These are phyloP conservation scores for Pseudomyrmex pallidus DNA, from an alignment of 1,140 invertebrate species.

Conservation along the genomic window DNA sequence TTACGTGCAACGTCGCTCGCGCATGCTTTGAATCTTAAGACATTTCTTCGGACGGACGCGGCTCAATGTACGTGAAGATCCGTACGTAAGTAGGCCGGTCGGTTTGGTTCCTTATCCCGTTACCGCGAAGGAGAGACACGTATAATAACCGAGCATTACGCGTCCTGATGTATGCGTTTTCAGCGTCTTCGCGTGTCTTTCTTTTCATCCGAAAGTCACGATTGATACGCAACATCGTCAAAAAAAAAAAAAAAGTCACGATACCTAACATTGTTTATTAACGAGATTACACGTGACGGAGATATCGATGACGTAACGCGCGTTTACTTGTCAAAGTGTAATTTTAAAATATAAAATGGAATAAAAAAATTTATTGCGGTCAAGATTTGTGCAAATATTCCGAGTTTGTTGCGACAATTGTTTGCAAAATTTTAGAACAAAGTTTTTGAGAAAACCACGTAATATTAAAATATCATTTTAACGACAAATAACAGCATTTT, in stretches of 20 bases:
- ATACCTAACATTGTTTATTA: too few relatives aligned
- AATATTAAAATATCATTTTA: too few relatives aligned
- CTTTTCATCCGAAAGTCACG: background rate
- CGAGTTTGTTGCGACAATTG: too few relatives aligned
- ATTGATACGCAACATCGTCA: conserved; percentile 1
- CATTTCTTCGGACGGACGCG: conserved; percentile 62
- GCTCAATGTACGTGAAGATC: conserved; percentile 68
- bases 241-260: background rate
- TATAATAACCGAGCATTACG: conserved; percentile 77
- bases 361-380: too few relatives aligned
- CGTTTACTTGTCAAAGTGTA: too few relatives aligned
- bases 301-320: too few relatives aligned
- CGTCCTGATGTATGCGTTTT: conserved; percentile 58
- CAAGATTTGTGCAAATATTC: too few relatives aligned
- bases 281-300: too few relatives aligned
- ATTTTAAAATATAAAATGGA: too few relatives aligned
- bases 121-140: conserved; percentile 75
- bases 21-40: conserved; percentile 60
- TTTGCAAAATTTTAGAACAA: too few relatives aligned
- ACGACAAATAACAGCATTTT: too few relatives aligned
- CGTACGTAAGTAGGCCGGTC: conserved; percentile 78
- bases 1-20: conserved; percentile 16
- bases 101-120: conserved; percentile 77
- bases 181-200: conserved; percentile 9
- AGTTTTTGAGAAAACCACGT: too few relatives aligned